Evolutionary conservation across 2,113 vertebrate genomes (phyloP).

Genomic region (Sus scrofa): T2T-Sscrofa CM000824.6:212790501-212791000

Average conservation of each 20-base stretch:
- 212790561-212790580: not conserved
- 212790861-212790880: not conserved
- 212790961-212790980: not conserved
- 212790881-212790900: not conserved
- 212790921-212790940: not conserved
- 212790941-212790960: not conserved
- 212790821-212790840: not conserved
- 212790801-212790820: not conserved
- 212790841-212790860: not conserved
- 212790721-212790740: not conserved
- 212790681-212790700: constrained; percentile 1
- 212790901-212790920: not conserved
- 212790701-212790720: not conserved
- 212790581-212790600: not conserved
- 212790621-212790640: constrained; percentile 62
- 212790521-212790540: constrained; percentile 54
- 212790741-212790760: not conserved
- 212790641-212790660: constrained; percentile 23
- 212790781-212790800: not conserved
- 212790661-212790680: constrained; percentile 31
- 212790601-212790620: constrained; percentile 11
- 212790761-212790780: not conserved
- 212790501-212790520: constrained; percentile 80
- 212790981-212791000: not conserved
- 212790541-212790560: constrained; percentile 68